Conservation (phyloP, 2,113 vertebrate species). For the Naja naja region DNA sequence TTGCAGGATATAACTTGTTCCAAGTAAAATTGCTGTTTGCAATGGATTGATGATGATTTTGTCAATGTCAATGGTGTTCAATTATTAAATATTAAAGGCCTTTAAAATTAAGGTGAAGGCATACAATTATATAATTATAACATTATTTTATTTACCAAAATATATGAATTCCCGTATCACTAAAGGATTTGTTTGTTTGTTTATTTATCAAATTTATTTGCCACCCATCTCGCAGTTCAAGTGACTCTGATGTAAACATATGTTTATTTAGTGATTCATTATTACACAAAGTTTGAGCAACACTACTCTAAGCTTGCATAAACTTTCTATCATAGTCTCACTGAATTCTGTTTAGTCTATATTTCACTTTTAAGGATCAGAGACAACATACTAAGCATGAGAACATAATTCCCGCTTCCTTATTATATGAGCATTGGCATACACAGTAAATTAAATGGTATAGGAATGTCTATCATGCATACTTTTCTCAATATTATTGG, state of each 20-base stretch:
- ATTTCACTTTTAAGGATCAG: neutral
- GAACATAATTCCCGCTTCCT: fast-evolving
- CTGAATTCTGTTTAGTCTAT: neutral
- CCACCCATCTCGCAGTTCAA: neutral
- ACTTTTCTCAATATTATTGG: neutral
- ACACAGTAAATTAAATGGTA: neutral
- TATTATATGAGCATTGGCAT: neutral
- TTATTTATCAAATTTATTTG: neutral
- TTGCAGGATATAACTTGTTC: neutral
- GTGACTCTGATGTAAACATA: neutral
- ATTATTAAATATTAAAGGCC: neutral
- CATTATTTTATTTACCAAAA: neutral
- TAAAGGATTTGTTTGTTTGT: neutral
- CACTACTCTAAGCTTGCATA: neutral
- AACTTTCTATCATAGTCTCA: neutral
- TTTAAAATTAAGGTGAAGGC: neutral
- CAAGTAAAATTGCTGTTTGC: neutral
- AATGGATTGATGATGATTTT: neutral
- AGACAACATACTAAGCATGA: neutral
- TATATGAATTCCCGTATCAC: neutral
- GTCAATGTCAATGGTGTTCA: neutral
- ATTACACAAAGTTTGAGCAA: neutral
- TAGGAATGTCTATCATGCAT: neutral
- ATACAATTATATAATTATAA: neutral
- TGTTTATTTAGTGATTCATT: neutral